phyloP scores from a whole-genome alignment of 2,113 vertebrate genomes.

The Eulemur rufifrons region DNA sequence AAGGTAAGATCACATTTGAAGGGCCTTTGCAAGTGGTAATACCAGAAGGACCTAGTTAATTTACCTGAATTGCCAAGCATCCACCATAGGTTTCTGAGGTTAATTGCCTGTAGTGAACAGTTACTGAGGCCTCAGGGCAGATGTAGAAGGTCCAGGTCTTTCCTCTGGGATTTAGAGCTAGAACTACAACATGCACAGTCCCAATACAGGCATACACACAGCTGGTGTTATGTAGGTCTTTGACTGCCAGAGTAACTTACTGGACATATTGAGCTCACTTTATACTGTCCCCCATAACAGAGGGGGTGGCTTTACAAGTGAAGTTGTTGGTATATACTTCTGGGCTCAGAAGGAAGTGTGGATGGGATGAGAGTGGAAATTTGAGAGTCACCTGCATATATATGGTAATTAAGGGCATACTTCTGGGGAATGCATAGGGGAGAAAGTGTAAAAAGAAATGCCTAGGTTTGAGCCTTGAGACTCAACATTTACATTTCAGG shows the following conservation, averaged over 20 bases:
- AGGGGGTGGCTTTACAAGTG: neutral
- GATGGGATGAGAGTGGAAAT: neutral
- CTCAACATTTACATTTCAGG: neutral
- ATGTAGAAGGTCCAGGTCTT: neutral
- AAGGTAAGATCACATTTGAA: neutral
- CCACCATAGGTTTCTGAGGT: neutral
- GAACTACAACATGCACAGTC: neutral
- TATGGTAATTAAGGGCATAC: neutral
- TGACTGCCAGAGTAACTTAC: neutral
- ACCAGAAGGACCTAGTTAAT: neutral
- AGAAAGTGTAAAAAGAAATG: neutral
- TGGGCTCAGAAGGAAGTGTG: neutral
- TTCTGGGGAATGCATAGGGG: neutral
- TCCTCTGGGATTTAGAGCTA: neutral
- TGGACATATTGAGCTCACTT: neutral
- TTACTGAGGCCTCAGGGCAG: neutral
- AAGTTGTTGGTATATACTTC: neutral
- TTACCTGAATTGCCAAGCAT: neutral
- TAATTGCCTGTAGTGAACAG: neutral
- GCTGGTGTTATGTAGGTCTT: neutral
- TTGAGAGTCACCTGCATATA: neutral
- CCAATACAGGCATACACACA: neutral
- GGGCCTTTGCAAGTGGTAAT: neutral
- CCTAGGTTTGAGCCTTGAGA: neutral
- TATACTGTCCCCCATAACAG: neutral